Conservation (phyloP, 1,140 invertebrate species). For the Asbolus verrucosus region DNA sequence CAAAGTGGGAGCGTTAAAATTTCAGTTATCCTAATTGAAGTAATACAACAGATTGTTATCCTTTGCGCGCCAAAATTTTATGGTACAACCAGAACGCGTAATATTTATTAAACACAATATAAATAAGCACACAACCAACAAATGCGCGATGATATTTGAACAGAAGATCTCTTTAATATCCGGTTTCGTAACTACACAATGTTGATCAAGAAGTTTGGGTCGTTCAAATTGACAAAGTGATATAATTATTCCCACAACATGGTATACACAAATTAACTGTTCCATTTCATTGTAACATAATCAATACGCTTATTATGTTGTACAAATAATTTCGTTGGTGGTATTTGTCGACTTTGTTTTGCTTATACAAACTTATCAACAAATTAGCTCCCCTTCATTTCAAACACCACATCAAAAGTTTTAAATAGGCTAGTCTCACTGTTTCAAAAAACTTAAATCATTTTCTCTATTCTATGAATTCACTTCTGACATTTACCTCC, state of each 20-base stretch:
- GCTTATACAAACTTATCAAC: background rate
- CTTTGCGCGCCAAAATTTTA: background rate
- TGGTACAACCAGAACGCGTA: too few species aligned
- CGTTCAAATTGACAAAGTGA: conserved; percentile 39
- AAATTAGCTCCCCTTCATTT: conserved; percentile 1
- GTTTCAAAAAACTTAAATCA: conserved; percentile 23
- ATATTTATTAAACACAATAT: too few species aligned
- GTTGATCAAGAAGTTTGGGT: conserved; percentile 33
- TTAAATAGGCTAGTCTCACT: conserved; percentile 1
- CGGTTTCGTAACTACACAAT: conserved; percentile 20
- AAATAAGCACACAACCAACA: conserved; percentile 20
- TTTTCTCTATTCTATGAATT: too few species aligned
- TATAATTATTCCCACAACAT: conserved; percentile 36
- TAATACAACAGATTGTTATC: background rate
- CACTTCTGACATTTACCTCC: too few species aligned
- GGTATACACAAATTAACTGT: conserved; percentile 34
- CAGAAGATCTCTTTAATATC: conserved; percentile 30
- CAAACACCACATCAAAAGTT: background rate
- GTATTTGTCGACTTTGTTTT: conserved; percentile 10
- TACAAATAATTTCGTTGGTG: conserved; percentile 7
- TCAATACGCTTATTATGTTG: background rate
- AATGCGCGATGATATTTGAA: conserved; percentile 5
- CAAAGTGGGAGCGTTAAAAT: conserved; percentile 13
- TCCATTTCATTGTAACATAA: conserved; percentile 21
- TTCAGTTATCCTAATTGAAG: conserved; percentile 12